Percentiles rank a stretch among this genome's conserved stretches.
These are phyloP conservation scores for Aplysia californica DNA, from an alignment of 1,140 invertebrate species.

Conservation along the genomic window DNA sequence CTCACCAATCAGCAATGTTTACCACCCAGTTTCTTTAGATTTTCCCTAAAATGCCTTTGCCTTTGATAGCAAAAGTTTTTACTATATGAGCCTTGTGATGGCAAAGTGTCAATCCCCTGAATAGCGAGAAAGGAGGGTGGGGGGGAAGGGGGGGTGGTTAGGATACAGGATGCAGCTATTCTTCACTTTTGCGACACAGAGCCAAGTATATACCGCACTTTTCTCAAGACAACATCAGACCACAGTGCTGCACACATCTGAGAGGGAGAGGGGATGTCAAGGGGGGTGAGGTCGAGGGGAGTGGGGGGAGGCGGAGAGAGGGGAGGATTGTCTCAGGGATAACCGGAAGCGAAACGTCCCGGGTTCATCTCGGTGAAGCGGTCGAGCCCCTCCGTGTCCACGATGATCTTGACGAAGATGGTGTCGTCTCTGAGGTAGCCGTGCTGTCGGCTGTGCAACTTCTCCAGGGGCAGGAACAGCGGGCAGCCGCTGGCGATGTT, in stretches of 20 bases:
- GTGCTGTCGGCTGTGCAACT: slow-evolving; percentile 46
- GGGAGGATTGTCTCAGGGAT: slow-evolving; percentile 10
- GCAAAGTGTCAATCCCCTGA: too few relatives aligned
- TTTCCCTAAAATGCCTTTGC: too few relatives aligned
- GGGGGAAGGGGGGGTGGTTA: too few relatives aligned
- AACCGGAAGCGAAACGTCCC: background rate
- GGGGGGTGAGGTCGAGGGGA: background rate
- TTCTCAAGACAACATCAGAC: background rate
- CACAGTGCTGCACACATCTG: background rate
- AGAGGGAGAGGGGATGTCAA: background rate
- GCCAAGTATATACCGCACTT: background rate
- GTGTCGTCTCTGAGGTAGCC: slow-evolving; percentile 64
- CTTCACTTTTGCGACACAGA: background rate
- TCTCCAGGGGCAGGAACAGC: slow-evolving; percentile 55
- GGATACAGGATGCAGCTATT: background rate
- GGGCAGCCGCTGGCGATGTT: slow-evolving; percentile 67
- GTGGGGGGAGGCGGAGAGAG: slow-evolving; percentile 4
- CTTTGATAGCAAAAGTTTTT: too few relatives aligned
- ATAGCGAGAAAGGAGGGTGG: too few relatives aligned
- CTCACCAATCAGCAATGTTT: too few relatives aligned
- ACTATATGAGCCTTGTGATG: too few relatives aligned
- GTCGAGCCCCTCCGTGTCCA: slow-evolving; percentile 47
- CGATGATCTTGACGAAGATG: slow-evolving; percentile 61
- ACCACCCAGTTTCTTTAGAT: too few relatives aligned
- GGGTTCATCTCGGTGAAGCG: slow-evolving; percentile 40